Base-by-base conservation (phyloP, 1,140 invertebrate species). In the Dinoponera quadriceps region DNA sequence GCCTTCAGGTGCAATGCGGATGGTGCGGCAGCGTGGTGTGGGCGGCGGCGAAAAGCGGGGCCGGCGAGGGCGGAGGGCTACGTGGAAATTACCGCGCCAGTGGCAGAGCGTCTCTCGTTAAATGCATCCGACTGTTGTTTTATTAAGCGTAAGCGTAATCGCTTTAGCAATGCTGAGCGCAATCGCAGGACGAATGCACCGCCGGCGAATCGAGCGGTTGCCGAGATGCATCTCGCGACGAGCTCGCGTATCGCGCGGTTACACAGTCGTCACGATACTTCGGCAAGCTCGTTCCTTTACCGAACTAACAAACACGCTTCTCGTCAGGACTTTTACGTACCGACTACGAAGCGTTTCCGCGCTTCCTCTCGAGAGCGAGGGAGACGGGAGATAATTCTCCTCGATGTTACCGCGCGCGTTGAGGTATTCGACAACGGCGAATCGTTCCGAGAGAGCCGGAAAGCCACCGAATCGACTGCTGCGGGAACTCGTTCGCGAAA, bases 91-190 rank as follows among this genome's bases (percentile, higher is more conserved):
- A 83, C 80, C 72, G 60, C 73, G 81, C 72, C 81, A 83, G 71
- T 20, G 57, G 81, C 81, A 78, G 81, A 80, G 49, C 59, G 55
- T 84, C 54, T 68, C 82, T 84, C 75, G 82, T 84, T 84, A 84
- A 81, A 84, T 84, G 82, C 75, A 71, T 65, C 62, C 77, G 77
- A 84, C 65, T 82, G 65, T 84, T 84, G 83, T 84, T 82, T 84
- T 84, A 84, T 84, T 84, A 82, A 84, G 66, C 72, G 78, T 82
- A 84, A 84, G 65, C 75, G 57, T 60, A 84, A 84, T 84, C 66
- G 83, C 59, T 84, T 84, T 82, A 84, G 59, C 83, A 48, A 72
- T 69, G 22, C 54, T 33, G 49, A 9, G 22, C 29, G 78, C 83
- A 55, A 73, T 84, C 77, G 66, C 82, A 27, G 20, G 22, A 38